Conservation (phyloP, 2,888 invertebrate species). For the Epirrhoe alternata region DNA sequence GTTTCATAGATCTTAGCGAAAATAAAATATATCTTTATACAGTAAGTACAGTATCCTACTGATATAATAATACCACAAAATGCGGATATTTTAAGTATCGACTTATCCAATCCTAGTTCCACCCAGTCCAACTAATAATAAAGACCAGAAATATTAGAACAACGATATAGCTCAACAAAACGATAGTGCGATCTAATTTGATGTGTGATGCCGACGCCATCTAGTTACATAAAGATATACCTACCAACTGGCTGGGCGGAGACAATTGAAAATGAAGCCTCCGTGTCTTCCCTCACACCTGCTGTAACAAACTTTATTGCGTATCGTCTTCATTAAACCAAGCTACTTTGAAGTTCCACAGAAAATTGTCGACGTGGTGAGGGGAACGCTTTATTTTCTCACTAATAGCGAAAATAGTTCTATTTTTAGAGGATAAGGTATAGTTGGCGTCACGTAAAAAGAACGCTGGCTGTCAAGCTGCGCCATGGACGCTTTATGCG, state of each 20-base stretch:
- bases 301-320: slow-evolving; percentile 67
- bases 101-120: background rate
- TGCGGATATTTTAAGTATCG: no score
- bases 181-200: no score
- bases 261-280: slow-evolving; percentile 43
- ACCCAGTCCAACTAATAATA: background rate
- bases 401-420: slow-evolving; percentile 18
- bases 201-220: background rate
- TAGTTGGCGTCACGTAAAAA: no score
- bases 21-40: no score
- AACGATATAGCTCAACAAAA: no score
- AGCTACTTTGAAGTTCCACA: slow-evolving; percentile 65
- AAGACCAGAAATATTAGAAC: no score
- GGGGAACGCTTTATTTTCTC: slow-evolving; percentile 29
- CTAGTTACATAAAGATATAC: background rate
- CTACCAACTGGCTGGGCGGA: slow-evolving; percentile 19
- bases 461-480: no score
- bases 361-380: slow-evolving; percentile 35
- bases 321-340: slow-evolving; percentile 67
- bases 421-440: background rate
- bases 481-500: no score
- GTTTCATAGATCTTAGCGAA: no score
- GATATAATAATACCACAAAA: no score
- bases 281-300: slow-evolving; percentile 58
- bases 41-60: no score